These are phyloP conservation scores for Brachionus plicatilis DNA, from an alignment of 1,140 invertebrate species.

Conservation along the genomic window DNA sequence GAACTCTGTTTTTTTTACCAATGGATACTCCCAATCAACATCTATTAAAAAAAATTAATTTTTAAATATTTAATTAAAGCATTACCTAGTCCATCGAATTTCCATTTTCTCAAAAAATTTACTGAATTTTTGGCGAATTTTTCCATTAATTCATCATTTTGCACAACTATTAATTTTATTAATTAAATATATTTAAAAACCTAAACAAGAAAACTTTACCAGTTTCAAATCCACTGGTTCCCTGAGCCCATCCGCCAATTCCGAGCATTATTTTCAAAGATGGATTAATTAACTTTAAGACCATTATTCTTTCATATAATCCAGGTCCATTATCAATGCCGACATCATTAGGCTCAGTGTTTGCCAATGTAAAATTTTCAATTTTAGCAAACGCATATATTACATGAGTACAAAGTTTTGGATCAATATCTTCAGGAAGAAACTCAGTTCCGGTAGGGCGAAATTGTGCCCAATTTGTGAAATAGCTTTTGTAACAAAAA, in stretches of 20 bases:
- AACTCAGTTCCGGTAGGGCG: conserved; percentile 77
- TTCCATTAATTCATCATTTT: conserved; percentile 57
- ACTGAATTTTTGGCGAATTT: conserved; percentile 40
- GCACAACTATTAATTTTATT: conserved; percentile 68
- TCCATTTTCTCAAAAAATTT: conserved; percentile 57
- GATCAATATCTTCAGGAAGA: conserved; percentile 76
- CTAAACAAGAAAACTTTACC: not conserved
- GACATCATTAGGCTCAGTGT: conserved; percentile 76
- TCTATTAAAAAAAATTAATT: conserved; percentile 41
- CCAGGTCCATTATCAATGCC: conserved; percentile 36
- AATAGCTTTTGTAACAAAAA: conserved; percentile 62
- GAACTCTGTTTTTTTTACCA: conserved; percentile 41
- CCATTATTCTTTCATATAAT: not conserved
- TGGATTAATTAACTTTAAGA: conserved; percentile 5
- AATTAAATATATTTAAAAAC: not conserved
- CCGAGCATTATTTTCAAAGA: not conserved
- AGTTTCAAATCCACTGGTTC: conserved; percentile 51
- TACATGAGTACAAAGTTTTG: conserved; percentile 80
- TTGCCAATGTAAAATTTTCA: conserved; percentile 63
- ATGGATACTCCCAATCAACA: conserved; percentile 48
- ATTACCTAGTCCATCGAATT: conserved; percentile 38
- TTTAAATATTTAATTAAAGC: not conserved
- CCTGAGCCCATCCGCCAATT: conserved; percentile 71
- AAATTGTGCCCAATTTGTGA: conserved; percentile 86
- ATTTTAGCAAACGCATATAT: conserved; percentile 83